These are phyloP conservation scores for Pachyramphus minor DNA, from an alignment of 2,113 vertebrate genomes.

Conservation along the genomic window DNA sequence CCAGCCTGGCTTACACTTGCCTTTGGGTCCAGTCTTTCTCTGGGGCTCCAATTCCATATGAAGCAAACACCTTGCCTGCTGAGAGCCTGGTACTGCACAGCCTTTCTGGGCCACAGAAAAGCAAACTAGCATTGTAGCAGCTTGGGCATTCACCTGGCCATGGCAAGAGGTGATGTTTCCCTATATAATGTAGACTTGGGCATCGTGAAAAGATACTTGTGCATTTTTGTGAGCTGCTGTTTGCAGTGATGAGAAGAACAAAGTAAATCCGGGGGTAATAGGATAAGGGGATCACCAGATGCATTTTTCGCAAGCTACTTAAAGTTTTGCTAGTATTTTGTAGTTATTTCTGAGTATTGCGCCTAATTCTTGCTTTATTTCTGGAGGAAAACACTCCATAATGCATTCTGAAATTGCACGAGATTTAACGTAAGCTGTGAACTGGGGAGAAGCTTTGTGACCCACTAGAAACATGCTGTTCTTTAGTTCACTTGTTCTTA, in stretches of 20 bases:
- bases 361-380: neutral
- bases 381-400: neutral
- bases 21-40: neutral
- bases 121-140: neutral
- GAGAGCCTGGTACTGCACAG: neutral
- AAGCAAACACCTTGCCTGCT: neutral
- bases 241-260: neutral
- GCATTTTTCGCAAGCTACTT: neutral
- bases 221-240: neutral
- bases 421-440: neutral
- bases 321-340: neutral
- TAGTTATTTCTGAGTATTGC: neutral
- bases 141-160: neutral
- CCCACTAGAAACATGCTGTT: neutral
- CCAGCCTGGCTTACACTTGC: neutral
- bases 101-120: neutral
- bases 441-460: neutral
- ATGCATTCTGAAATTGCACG: neutral
- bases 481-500: neutral
- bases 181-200: neutral
- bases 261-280: neutral
- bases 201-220: neutral
- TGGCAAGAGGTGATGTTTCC: neutral
- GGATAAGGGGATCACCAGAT: neutral
- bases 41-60: neutral